These are phyloP conservation scores for Calidris pygmaea DNA, from an alignment of 2,113 vertebrate genomes.

Conservation along the genomic window DNA sequence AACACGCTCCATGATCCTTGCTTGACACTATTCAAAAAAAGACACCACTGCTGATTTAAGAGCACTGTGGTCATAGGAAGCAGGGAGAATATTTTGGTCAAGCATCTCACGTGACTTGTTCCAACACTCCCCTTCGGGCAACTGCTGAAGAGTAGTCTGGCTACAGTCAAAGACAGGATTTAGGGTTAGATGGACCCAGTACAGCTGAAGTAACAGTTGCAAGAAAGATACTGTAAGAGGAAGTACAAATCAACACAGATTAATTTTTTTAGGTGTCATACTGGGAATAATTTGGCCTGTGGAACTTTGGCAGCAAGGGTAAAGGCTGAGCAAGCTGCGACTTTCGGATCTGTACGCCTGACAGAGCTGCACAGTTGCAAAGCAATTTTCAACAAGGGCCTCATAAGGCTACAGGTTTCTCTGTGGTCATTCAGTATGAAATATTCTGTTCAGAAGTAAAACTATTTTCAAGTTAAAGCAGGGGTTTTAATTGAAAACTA, in stretches of 20 bases:
- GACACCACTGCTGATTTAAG: not conserved
- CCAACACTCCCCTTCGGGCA: not conserved
- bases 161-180: not conserved
- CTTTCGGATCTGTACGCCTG: not conserved
- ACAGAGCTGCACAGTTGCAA: not conserved
- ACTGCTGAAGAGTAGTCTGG: not conserved
- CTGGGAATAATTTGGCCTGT: not conserved
- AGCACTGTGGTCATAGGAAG: not conserved
- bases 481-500: not conserved
- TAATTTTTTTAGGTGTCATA: not conserved
- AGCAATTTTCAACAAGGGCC: not conserved
- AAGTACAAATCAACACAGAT: not conserved
- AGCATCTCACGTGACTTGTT: not conserved
- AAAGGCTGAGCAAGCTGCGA: not conserved
- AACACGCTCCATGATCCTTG: not conserved
- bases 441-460: not conserved
- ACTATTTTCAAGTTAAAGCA: not conserved
- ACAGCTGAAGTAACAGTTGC: not conserved
- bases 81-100: not conserved
- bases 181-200: not conserved
- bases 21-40: not conserved
- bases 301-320: conserved; percentile 11
- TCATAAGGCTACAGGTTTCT: not conserved
- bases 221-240: not conserved
- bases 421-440: not conserved